These are phyloP conservation scores for Heterocephalus glaber DNA, from an alignment of 2,113 vertebrate species.

Conservation along the genomic window DNA sequence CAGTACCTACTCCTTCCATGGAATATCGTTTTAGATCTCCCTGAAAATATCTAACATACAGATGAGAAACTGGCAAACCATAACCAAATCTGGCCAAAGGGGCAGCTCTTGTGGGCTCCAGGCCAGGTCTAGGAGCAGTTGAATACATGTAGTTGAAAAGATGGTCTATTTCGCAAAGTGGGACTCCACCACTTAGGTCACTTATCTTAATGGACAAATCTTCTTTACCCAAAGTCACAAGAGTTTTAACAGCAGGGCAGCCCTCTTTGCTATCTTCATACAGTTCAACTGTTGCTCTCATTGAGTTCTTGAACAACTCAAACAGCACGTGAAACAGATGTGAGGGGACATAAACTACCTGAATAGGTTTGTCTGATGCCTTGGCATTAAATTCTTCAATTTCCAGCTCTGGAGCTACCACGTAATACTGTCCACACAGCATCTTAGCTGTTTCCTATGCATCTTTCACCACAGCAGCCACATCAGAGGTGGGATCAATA, in stretches of 20 bases:
- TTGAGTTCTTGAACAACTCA: conserved; percentile 98
- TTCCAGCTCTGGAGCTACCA: conserved; percentile 91
- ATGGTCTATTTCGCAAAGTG: conserved; percentile 96
- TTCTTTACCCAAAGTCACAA: conserved; percentile 96
- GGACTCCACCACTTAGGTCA: conserved; percentile 95
- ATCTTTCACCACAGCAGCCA: conserved; percentile 95
- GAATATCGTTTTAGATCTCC: conserved; percentile 97
- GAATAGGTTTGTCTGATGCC: conserved; percentile 92
- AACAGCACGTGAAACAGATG: conserved; percentile 99
- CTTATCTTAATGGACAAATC: conserved; percentile 98
- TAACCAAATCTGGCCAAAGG: conserved; percentile 98
- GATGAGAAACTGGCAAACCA: conserved; percentile 95
- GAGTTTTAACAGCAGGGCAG: conserved; percentile 92
- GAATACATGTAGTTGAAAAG: conserved; percentile 99
- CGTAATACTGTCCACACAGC: conserved; percentile 96
- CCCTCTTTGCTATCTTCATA: conserved; percentile 89
- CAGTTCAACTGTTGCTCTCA: conserved; percentile 95
- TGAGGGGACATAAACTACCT: conserved; percentile 96
- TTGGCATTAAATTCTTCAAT: conserved; percentile 96
- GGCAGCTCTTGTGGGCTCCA: conserved; percentile 92
- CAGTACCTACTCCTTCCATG: conserved; percentile 96
- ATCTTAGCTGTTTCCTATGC: conserved; percentile 91
- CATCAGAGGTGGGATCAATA: conserved; percentile 94
- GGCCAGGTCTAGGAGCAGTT: conserved; percentile 93
- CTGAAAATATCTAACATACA: conserved; percentile 96